Evolutionary conservation across 2,888 invertebrate genomes (phyloP), one percentile per base, ranked within the genome.

Genomic region (Hanleya hanleyi): DNA sequence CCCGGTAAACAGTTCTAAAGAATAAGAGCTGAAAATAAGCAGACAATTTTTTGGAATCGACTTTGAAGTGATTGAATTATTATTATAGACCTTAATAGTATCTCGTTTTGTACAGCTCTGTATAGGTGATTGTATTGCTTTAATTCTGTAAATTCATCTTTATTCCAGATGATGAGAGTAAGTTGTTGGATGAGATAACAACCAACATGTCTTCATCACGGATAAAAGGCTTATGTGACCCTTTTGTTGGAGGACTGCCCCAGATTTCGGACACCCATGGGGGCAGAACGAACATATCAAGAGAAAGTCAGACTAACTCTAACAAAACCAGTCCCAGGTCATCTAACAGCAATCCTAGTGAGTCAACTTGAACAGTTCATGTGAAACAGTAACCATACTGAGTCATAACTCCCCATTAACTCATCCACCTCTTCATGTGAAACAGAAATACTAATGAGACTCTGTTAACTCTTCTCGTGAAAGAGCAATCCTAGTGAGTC

Each of bases 151-250:
- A 47, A 51, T 57, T 0, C 36, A 6, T 36, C 5, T 33, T 38
- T 38, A 15, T 73, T 36, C 22, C 65, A 84, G 86, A 84, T 37
- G 88, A 88, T 83, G 88, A 88, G 61, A 79, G 78, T 41, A 81
- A 81, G 61, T 77, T 89, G 9, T 73, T 89, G 50, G 88, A 87
- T 41, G 88, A 89, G 57, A 83, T 89, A 9, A 87, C 88, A 15
- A 78, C 83, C 9, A 77, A 81, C 38, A 87, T 89, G 86, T 84
- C 85, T 12, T 74, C 83, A n/a, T 72, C 72, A 9, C 73, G 83
- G 29, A 69, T 83, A 15, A 84, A 84, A 65, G 74, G 73, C 0
- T 69, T 80, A 22, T 18, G 29, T 15, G 84, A 86, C 67, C 84
- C 84, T 32, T 84, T 83, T 68, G 36, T 32, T 38, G 80, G 81